Evolutionary conservation across 2,797 vertebrate genomes (phyloP).

Genomic region (Iguana delicatissima): DNA sequence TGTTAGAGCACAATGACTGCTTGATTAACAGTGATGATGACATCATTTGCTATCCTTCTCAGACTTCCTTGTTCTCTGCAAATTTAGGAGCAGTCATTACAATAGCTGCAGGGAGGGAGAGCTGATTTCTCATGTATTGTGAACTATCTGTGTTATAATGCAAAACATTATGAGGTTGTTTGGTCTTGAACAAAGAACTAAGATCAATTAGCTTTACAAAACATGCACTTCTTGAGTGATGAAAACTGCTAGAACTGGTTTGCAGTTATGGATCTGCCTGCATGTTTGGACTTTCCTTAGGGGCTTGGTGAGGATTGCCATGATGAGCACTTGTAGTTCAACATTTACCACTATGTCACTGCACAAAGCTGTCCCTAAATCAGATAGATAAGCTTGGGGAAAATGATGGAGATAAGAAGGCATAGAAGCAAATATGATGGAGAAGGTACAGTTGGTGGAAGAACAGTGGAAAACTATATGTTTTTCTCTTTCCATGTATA

Average conservation of each 20-base stretch:
- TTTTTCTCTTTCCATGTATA: neutral
- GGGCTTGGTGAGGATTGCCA: neutral
- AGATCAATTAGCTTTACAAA: no score
- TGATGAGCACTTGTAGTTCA: neutral
- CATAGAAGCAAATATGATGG: neutral
- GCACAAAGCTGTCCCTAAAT: neutral
- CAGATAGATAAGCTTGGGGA: neutral
- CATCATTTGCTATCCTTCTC: neutral
- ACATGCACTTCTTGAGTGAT: neutral
- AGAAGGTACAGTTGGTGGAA: neutral
- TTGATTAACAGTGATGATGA: neutral
- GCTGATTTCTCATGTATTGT: neutral
- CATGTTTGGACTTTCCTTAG: neutral
- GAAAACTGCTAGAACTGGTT: neutral
- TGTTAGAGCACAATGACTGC: neutral
- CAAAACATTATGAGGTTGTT: no score
- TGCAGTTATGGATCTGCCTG: neutral
- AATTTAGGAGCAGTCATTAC: neutral
- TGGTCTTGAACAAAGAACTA: no score
- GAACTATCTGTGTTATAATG: neutral
- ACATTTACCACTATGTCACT: neutral
- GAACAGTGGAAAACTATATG: neutral
- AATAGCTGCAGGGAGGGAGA: neutral
- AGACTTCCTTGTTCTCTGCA: neutral
- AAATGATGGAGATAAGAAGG: neutral